Percentiles rank a stretch among this genome's conserved stretches.
Conservation (phyloP, 2,113 vertebrate species). For the Platysteira castanea region DNA sequence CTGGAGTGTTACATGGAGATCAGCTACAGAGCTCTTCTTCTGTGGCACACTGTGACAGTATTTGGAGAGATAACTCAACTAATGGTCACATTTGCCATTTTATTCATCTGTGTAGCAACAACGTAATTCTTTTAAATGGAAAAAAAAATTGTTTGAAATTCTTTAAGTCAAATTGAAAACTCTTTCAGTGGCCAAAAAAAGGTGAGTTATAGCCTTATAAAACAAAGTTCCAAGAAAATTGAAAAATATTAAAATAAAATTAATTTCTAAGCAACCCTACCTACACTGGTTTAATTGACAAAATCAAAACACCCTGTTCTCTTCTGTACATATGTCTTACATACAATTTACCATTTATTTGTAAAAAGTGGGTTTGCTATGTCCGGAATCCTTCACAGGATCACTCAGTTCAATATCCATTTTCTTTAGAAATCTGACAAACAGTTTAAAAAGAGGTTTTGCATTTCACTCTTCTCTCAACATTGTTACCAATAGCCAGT, state of each 20-base stretch:
- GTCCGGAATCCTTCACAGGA: not conserved
- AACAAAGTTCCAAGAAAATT: not conserved
- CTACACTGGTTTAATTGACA: not conserved
- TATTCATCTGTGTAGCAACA: not conserved
- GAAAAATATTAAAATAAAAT: not conserved
- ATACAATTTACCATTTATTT: not conserved
- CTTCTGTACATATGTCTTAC: not conserved
- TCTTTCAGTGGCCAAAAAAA: not conserved
- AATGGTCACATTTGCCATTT: not conserved
- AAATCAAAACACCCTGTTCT: not conserved
- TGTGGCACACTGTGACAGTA: rapidly evolving
- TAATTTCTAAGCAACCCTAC: not conserved
- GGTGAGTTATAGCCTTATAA: not conserved
- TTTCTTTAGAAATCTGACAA: not conserved
- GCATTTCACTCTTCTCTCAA: not conserved
- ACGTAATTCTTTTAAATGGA: not conserved
- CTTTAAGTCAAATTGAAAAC: not conserved
- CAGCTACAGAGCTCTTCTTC: not conserved
- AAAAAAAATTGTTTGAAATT: not conserved
- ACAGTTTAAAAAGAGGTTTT: not conserved
- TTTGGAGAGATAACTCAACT: not conserved
- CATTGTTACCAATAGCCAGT: not conserved
- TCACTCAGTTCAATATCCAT: not conserved
- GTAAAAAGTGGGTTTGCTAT: not conserved
- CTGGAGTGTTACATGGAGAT: not conserved